phyloP scores from a whole-genome alignment of 2,113 vertebrate genomes.

The Zosterops pallidus region DNA sequence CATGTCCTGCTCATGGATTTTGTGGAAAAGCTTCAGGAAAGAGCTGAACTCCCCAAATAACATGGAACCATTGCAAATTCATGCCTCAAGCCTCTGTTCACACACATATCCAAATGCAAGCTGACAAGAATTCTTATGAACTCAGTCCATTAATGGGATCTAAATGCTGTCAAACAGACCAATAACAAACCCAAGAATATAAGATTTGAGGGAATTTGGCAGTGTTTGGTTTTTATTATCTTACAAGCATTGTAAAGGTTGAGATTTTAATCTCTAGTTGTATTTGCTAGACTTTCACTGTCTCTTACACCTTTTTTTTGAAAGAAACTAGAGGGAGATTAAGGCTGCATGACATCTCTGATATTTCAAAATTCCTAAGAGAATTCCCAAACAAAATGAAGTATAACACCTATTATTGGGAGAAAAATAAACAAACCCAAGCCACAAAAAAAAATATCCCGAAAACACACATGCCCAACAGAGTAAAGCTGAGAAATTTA shows the following conservation, averaged over 20 bases:
- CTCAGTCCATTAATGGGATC: neutral
- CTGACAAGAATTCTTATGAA: neutral
- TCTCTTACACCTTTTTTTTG: neutral
- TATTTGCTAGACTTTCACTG: neutral
- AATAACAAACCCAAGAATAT: neutral
- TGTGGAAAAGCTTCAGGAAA: neutral
- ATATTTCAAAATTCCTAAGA: neutral
- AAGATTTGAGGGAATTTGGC: neutral
- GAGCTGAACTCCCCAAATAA: neutral
- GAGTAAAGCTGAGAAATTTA: neutral
- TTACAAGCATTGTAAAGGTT: neutral
- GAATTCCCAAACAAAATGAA: neutral
- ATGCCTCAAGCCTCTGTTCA: neutral
- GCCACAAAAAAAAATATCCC: no score
- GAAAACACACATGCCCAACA: no score
- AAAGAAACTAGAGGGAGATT: neutral
- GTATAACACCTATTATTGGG: neutral
- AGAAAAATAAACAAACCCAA: neutral
- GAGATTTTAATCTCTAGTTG: neutral
- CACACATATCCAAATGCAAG: neutral
- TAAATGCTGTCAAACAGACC: neutral
- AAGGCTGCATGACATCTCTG: neutral
- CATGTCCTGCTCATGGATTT: neutral
- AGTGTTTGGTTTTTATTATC: neutral
- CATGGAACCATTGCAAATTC: neutral